Evolutionary conservation across 1,140 invertebrate genomes (phyloP).

Genomic region (Wiebesia pumilae): DNA sequence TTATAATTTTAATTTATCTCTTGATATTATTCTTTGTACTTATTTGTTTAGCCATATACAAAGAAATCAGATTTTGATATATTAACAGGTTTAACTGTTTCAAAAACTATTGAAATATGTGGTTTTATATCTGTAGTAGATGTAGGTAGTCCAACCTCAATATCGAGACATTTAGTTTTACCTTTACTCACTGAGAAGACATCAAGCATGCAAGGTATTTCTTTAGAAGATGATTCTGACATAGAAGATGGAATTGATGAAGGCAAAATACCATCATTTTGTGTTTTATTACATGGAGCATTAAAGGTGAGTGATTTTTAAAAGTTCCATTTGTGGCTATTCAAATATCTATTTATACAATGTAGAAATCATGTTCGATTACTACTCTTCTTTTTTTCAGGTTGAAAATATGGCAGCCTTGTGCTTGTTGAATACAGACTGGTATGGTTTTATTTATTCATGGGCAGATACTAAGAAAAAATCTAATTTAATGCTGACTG

Average conservation of each 20-base stretch:
- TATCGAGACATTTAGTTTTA: conserved; percentile 92
- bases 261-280: conserved; percentile 90
- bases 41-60: conserved; percentile 75
- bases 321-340: background rate
- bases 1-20: background rate
- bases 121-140: conserved; percentile 90
- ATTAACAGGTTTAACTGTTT: conserved; percentile 77
- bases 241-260: conserved; percentile 83
- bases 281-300: conserved; percentile 94
- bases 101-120: conserved; percentile 84
- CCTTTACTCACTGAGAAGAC: conserved; percentile 79
- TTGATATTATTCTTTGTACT: background rate
- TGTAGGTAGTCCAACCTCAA: conserved; percentile 93
- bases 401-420: conserved; percentile 90
- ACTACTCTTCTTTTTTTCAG: conserved; percentile 66
- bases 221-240: conserved; percentile 77
- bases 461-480: conserved; percentile 97
- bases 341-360: too few relatives aligned
- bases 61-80: conserved; percentile 81
- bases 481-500: conserved; percentile 93
- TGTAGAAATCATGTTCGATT: background rate
- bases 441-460: conserved; percentile 96
- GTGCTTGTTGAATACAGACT: conserved; percentile 87
- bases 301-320: conserved; percentile 82
- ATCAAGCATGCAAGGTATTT: conserved; percentile 76